Base-by-base conservation (phyloP, 2,888 invertebrate species). In the Chrysotoxum bicinctum region DNA sequence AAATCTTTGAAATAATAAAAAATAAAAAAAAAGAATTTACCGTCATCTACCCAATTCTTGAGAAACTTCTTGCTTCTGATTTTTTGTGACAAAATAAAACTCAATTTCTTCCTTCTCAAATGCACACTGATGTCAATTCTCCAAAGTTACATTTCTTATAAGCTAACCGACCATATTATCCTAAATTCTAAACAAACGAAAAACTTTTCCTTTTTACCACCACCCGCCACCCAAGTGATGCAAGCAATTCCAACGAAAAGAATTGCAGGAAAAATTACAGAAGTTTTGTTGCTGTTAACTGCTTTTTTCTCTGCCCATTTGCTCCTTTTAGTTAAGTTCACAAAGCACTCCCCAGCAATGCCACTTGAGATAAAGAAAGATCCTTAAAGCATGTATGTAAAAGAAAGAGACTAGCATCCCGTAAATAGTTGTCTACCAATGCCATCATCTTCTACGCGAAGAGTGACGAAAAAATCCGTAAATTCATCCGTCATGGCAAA, bases 401-500 rank as follows among this genome's bases (percentile, higher is more conserved):
- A 48, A 48, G 54, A n/a, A 58, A 62, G 37, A 21, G 30, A 50
- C 21, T 21, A 4, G 14, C 37, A 7, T 26, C 26, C 16, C 7
- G 26, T 19, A 6, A 21, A 64, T 8, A 14, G 19, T 19, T 45
- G 43, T 62, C 23, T 56, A 12, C 26, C 14, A n/a, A 58, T 43
- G 43, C 62, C 62, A 62, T n/a, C 21, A 9, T 12, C 16, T 66
- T 16, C 19, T 16, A 14, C 14, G 3, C 8, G 14, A 1, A 32
- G 45, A 64, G 77, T 73, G 85, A 81, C 76, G 76, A 80, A 80
- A 81, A 80, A 85, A 77, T 85, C 85, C 76, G 48, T 77, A 81
- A 81, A 85, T 85, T 81, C 85, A 81, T 81, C 85, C 73, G 85
- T 85, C 85, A 85, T 76, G 85, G 73, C 85, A 26, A 85, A 85